Evolutionary conservation across 2,888 invertebrate genomes (phyloP), one percentile per base, ranked within the genome.

Genomic region (Amiota minor): DNA sequence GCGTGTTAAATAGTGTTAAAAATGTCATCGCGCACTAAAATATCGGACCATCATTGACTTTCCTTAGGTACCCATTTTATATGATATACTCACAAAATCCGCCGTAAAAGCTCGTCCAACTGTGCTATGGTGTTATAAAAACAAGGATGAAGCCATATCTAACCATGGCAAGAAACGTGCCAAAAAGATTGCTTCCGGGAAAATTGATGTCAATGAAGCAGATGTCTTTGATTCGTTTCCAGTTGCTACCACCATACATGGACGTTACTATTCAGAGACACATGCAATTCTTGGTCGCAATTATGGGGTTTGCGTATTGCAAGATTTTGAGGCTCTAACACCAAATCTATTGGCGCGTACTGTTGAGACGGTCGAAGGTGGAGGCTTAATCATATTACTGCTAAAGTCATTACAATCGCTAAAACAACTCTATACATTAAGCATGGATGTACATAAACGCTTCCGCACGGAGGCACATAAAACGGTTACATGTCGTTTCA

Each of bases 111-210:
- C 98, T 0, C 92, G 98, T 56, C 99, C 99, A 0, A 95, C 95
- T 61, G 97, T 99, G 1, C 90, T 99, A 11, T 99, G 99, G 99
- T 99, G 99, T 89, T 99, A 99, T 90, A 99, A 99, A 92, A 98
- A 93, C 81, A 93, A 93, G 79, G 96, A 97, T 87, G 93, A 97
- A 81, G 96, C 96, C 45, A 96, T 97, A 79, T 95, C 95, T 90
- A 95, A 95, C 87, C 96, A 98, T 88, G 94, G 97, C 9, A 96
- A 97, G 86, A 99, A 99, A 90, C 92, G 97, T 78, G 97, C 97
- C 91, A 96, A 97, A 86, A 98, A 97, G 91, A 94, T 97, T 49
- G 95, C 96, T 84, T 93, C 95, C 2, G 98, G 97, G 0, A 96
- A 96, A 89, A 88, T 97, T 49, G 95, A 95, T 87, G 93, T 98